Base-by-base conservation (phyloP, 2,113 vertebrate genomes). In the Eubucco bourcierii region DNA sequence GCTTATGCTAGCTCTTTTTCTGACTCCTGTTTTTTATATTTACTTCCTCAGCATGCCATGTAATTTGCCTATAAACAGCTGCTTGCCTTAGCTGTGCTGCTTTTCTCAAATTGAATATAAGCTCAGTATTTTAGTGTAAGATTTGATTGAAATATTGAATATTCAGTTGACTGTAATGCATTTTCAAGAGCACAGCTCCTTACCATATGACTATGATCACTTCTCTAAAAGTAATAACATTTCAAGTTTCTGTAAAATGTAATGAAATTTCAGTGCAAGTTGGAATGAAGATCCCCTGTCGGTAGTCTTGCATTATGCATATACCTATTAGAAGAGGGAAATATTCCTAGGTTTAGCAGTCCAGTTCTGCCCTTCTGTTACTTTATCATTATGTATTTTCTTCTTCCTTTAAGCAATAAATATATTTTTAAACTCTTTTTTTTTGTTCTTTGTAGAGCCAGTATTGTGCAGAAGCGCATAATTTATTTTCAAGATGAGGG, bases 401-500 rank as follows among this genome's bases (percentile, higher is more conserved):
- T 34, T 46, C 77, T 94, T 72, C 58, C 29, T 71, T 74, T 39
- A 46, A 46, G 25, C 28, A 77, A 79, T 61, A 76, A 41, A 31
- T 14, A 2, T 14, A 31, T 74, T 81, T 74, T 6, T 63, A n/a
- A 23, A 6, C 8, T 7, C 80, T 9, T 65, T 46, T 46, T 46
- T 81, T 75, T 78, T 84, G 7, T 7, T 2, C 1, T 73, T 80
- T 75, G 53, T 80, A 99, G 99, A 95, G 99, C 99, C 81, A 99
- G 99, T 94, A 99, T 99, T 68, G 99, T 99, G 91, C 99, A 99
- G 98, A 99, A 99, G 90, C 98, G 98, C 88, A 99, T 99, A 29
- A 99, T 99, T 96, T 98, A 99, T 97, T 99, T 99, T 97, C 99
- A 99, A 96, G 99, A 99, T 94, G 99, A 99, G 91, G 99, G 99